A percentile compares a stretch with the other conserved stretches of the same genome.
Evolutionary conservation across 2,113 vertebrate species (phyloP).

Genomic region (Gasterosteus aculeatus): DNA sequence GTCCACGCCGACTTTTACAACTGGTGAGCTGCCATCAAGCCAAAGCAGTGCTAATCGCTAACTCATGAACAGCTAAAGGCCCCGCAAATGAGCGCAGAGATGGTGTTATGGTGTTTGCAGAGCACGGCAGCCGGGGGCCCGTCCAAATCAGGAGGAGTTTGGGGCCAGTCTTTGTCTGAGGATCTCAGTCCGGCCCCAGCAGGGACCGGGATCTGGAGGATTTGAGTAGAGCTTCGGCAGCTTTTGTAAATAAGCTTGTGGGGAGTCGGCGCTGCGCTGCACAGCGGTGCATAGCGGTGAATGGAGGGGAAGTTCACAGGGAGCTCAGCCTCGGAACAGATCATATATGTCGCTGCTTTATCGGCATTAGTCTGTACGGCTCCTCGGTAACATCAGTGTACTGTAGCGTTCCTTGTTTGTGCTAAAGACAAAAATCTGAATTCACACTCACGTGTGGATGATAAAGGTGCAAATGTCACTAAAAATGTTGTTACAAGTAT

Average conservation of each 20-base stretch:
- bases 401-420: background rate
- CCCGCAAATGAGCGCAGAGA: slow-evolving; percentile 72
- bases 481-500: background rate
- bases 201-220: slow-evolving; percentile 69
- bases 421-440: slow-evolving; percentile 9
- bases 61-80: slow-evolving; percentile 73
- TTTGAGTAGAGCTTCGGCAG: slow-evolving; percentile 71
- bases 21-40: slow-evolving; percentile 75
- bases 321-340: slow-evolving; percentile 18
- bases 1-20: slow-evolving; percentile 74
- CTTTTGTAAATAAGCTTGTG: slow-evolving; percentile 75
- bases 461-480: background rate
- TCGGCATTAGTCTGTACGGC: slow-evolving; percentile 33
- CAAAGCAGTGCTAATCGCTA: slow-evolving; percentile 76
- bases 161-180: slow-evolving; percentile 69
- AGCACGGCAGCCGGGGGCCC: slow-evolving; percentile 33
- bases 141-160: slow-evolving; percentile 62
- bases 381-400: slow-evolving; percentile 29
- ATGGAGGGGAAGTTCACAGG: slow-evolving; percentile 38
- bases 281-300: slow-evolving; percentile 56
- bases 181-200: slow-evolving; percentile 62
- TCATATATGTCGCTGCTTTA: slow-evolving; percentile 29
- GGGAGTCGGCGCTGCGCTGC: slow-evolving; percentile 46
- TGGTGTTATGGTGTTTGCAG: slow-evolving; percentile 66
- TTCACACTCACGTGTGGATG: background rate